Base-by-base conservation (phyloP, 2,797 vertebrate species). In the Hoplostethus mediterraneus region DNA sequence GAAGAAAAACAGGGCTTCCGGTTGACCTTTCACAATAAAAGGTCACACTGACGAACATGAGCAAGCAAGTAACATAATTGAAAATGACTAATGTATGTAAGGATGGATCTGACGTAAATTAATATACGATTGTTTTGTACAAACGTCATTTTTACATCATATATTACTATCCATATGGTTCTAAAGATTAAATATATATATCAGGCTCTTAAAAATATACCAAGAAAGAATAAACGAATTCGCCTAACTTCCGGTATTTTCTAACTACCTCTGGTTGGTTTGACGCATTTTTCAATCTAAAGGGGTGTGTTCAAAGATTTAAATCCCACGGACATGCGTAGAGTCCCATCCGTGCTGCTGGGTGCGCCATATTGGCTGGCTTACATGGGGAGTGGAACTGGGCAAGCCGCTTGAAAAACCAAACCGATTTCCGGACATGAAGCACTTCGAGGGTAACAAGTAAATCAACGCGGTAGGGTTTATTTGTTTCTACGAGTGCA, bases 311-410 rank as follows among this genome's bases (percentile, higher is more conserved):
- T 80, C 87, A 80, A 70, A 87, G 82, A 95, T 95, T 97, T 97
- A 94, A 97, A 96, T 93, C 91, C 85, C 92, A 80, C 76, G 67
- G 80, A 94, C 96, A 95, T 97, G 96, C 96, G 96, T 90, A 92
- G 45, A 85, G 0, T 73, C 13, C 14, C 40, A 72, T 83, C 89
- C 84, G 85, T 89, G 80, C 87, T 89, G 87, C 78, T 91, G 87
- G 89, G 81, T 91, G 89, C 94, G 95, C 94, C 95, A 96, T 96
- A 92, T 95, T 95, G 93, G 90, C 89, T 90, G 90, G 73, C 71
- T 88, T 90, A 85, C 73, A 88, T 76, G 81, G 92, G 90, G 87
- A 92, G 90, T 89, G 88, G 91, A 92, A 88, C 86, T 87, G 73
- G 61, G 65, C 72, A 14, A 90, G 76, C 85, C 57, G 87, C 77